Conservation (phyloP, 2,797 vertebrate genomes). For the Kryptolebias ocellatus region DNA sequence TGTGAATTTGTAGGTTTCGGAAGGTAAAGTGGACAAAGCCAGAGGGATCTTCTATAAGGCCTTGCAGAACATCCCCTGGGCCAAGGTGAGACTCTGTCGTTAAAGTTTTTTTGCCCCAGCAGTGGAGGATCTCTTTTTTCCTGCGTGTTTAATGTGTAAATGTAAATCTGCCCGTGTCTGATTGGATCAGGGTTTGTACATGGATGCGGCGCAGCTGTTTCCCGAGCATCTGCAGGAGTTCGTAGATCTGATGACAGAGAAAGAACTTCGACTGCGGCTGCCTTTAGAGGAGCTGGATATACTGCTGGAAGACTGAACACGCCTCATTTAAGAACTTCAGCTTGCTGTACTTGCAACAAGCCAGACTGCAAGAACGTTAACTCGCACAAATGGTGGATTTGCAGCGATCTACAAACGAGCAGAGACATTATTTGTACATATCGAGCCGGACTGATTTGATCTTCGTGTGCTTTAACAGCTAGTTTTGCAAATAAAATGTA, state of each 20-base stretch:
- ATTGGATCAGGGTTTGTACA: slow-evolving; percentile 76
- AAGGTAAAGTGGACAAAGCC: slow-evolving; percentile 88
- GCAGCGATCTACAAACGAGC: slow-evolving; percentile 2
- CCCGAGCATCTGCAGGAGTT: slow-evolving; percentile 85
- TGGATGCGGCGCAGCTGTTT: slow-evolving; percentile 84
- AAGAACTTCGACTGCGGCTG: slow-evolving; percentile 89
- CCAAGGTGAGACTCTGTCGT: slow-evolving; percentile 85
- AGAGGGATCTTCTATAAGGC: slow-evolving; percentile 94
- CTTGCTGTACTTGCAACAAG: slow-evolving; percentile 5
- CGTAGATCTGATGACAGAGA: slow-evolving; percentile 85
- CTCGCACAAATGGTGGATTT: slow-evolving; percentile 11
- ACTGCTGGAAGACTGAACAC: slow-evolving; percentile 87
- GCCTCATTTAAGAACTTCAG: slow-evolving; percentile 8
- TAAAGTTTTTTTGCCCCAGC: neutral
- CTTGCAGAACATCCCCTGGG: slow-evolving; percentile 94
- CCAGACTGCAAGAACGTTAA: slow-evolving; percentile 6
- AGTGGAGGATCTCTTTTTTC: slow-evolving; percentile 3
- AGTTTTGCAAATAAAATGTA: slow-evolving; percentile 46
- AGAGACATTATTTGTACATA: slow-evolving; percentile 7
- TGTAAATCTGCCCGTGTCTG: neutral
- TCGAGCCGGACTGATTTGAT: slow-evolving; percentile 14
- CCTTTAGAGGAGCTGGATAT: slow-evolving; percentile 92
- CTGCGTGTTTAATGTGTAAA: neutral
- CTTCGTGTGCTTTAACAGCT: slow-evolving; percentile 25
- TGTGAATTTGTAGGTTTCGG: slow-evolving; percentile 81